A percentile compares a stretch with the other conserved stretches of the same genome.
Conservation (phyloP, 2,113 vertebrate species). For the Megalops atlanticus region DNA sequence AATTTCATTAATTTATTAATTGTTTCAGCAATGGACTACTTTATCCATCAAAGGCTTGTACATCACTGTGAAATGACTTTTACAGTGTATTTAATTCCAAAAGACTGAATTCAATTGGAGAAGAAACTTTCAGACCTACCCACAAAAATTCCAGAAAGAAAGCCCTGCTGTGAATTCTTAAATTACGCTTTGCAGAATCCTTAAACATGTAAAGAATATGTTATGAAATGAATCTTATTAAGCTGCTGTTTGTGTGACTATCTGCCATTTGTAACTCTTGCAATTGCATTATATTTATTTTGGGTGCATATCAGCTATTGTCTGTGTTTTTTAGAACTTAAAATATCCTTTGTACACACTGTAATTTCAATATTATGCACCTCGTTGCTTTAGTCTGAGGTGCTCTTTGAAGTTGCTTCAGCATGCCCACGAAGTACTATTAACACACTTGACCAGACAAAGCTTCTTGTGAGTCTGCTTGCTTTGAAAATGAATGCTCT, state of each 20-base stretch:
- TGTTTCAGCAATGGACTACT: too few relatives aligned
- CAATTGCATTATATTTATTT: background rate
- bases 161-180: background rate
- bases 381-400: background rate
- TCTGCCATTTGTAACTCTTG: background rate
- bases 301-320: background rate
- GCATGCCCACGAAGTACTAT: background rate
- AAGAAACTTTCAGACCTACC: too few relatives aligned
- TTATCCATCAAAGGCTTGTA: too few relatives aligned
- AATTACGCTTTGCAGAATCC: background rate
- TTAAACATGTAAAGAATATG: background rate
- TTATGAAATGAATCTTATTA: background rate
- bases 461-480: background rate
- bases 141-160: too few relatives aligned
- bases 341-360: background rate
- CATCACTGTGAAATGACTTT: too few relatives aligned
- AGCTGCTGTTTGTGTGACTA: background rate
- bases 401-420: constrained; percentile 10
- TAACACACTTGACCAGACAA: constrained; percentile 1
- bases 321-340: background rate
- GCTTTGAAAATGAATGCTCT: constrained; percentile 11
- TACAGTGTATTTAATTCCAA: too few relatives aligned
- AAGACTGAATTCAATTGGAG: too few relatives aligned
- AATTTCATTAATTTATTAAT: too few relatives aligned
- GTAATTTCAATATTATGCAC: constrained; percentile 2